These are phyloP conservation scores for Dascillus cervinus DNA, from an alignment of 2,888 invertebrate species.

Conservation along the genomic window DNA sequence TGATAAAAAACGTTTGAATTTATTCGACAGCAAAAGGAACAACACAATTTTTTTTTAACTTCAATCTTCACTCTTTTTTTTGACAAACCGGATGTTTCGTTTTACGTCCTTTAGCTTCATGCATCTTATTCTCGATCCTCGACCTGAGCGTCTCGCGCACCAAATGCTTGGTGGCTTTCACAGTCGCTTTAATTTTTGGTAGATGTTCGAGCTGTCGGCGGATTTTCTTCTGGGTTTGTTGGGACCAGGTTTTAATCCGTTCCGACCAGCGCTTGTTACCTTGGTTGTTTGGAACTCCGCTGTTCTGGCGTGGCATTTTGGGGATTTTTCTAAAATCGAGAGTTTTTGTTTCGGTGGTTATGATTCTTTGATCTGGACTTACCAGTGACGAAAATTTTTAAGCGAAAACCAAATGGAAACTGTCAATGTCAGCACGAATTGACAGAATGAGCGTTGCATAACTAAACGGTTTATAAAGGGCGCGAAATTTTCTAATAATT, in stretches of 20 bases:
- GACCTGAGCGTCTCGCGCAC: constrained; percentile 80
- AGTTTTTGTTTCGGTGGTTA: too few relatives aligned
- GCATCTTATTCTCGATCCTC: constrained; percentile 26
- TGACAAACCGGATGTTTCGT: not conserved
- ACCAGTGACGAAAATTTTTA: too few relatives aligned
- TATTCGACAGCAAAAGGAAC: too few relatives aligned
- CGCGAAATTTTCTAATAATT: too few relatives aligned
- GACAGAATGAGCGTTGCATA: too few relatives aligned
- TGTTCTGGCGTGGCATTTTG: constrained; percentile 76
- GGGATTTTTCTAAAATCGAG: not conserved
- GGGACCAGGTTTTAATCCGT: constrained; percentile 93
- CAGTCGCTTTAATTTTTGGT: constrained; percentile 77
- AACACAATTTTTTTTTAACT: too few relatives aligned
- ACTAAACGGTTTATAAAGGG: too few relatives aligned
- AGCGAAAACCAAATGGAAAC: too few relatives aligned
- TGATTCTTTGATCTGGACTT: too few relatives aligned
- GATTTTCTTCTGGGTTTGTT: constrained; percentile 87
- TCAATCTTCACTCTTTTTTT: too few relatives aligned
- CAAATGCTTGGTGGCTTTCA: constrained; percentile 76
- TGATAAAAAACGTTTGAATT: too few relatives aligned
- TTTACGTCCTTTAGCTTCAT: constrained; percentile 8
- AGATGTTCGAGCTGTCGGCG: constrained; percentile 74
- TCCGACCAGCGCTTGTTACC: constrained; percentile 98
- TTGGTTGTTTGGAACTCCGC: constrained; percentile 95
- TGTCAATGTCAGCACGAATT: too few relatives aligned